A percentile compares a stretch with the other conserved stretches of the same genome.
These are phyloP conservation scores for Ploceus nigricollis DNA, from an alignment of 2,113 vertebrate species.

Conservation along the genomic window DNA sequence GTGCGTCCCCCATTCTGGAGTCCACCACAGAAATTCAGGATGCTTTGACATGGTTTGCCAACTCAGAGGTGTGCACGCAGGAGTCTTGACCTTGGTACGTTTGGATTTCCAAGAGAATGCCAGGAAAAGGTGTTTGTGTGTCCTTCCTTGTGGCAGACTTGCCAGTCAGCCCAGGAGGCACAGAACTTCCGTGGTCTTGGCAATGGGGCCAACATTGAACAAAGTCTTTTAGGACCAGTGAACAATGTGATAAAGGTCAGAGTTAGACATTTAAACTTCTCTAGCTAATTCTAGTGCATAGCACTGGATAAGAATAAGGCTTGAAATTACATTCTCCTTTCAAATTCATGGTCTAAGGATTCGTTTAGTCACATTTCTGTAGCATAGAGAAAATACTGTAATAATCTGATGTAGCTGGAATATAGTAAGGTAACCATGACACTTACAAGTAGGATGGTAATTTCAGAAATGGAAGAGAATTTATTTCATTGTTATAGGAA, in stretches of 20 bases:
- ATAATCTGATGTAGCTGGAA: background rate
- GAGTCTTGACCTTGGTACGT: accelerated
- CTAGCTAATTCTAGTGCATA: background rate
- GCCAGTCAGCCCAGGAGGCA: background rate
- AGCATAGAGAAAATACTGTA: background rate
- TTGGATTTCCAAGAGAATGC: background rate
- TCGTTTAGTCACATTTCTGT: background rate
- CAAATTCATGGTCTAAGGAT: background rate
- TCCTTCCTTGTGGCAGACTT: background rate
- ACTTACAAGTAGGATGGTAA: background rate
- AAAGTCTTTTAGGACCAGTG: background rate
- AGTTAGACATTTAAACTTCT: background rate
- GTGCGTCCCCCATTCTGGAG: background rate
- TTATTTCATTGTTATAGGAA: background rate
- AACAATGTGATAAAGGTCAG: background rate
- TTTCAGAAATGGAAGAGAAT: background rate
- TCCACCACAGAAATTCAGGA: background rate
- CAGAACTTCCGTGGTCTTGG: background rate
- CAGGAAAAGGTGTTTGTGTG: background rate
- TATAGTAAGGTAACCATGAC: background rate
- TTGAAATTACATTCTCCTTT: background rate
- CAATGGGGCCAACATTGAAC: background rate
- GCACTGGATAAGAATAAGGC: background rate
- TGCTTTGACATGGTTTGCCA: background rate
- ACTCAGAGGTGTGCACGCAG: accelerated